These are phyloP conservation scores for Drosophila mercatorum DNA, from an alignment of 2,888 invertebrate species.

Conservation along the genomic window DNA sequence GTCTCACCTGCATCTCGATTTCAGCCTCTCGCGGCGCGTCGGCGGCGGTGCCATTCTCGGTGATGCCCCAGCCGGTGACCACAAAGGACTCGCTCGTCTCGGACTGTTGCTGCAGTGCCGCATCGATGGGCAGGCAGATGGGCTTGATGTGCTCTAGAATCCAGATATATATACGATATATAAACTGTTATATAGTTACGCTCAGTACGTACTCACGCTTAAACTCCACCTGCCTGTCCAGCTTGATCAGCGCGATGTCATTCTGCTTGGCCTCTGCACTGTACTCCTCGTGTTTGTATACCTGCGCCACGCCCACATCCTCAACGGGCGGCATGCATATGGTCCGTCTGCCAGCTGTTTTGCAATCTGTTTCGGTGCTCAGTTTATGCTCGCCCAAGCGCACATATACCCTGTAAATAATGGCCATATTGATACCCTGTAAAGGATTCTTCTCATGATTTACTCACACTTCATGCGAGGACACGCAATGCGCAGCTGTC, in stretches of 20 bases:
- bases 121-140: constrained; percentile 38
- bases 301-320: constrained; percentile 18
- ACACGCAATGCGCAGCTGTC: constrained; percentile 38
- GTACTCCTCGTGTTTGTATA: constrained; percentile 29
- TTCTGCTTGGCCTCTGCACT: not conserved
- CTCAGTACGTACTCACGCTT: constrained; percentile 20
- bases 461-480: constrained; percentile 27
- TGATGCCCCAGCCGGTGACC: constrained; percentile 42
- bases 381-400: constrained; percentile 39
- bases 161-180: not conserved
- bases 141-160: constrained; percentile 33
- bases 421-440: not conserved
- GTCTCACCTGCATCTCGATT: constrained; percentile 1
- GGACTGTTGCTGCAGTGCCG: not conserved
- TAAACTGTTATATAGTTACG: not conserved
- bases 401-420: constrained; percentile 27
- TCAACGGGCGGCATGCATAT: constrained; percentile 28
- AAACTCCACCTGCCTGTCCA: constrained; percentile 19
- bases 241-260: constrained; percentile 39
- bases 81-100: constrained; percentile 14
- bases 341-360: constrained; percentile 1
- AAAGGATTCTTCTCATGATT: not conserved
- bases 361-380: constrained; percentile 32
- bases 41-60: constrained; percentile 15
- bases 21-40: constrained; percentile 24